Evolutionary conservation across 2,888 invertebrate genomes (phyloP).

Genomic region (Helleia helle): DNA sequence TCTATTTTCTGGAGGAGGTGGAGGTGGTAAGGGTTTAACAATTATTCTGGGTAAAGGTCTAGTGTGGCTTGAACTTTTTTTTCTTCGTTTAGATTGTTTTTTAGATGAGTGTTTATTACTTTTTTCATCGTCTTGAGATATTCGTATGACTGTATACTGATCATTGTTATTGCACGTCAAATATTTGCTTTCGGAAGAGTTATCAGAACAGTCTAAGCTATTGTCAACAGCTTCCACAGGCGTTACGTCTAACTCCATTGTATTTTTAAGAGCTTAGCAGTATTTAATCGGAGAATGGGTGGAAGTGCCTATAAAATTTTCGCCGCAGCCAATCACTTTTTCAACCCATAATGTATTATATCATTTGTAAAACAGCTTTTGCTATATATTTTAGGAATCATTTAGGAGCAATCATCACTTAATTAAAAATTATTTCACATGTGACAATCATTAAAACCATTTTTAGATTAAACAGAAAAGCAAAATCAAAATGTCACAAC

Average conservation of each 20-base stretch:
- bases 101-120: slow-evolving; percentile 85
- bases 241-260: slow-evolving; percentile 61
- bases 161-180: slow-evolving; percentile 52
- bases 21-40: slow-evolving; percentile 85
- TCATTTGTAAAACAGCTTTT: slow-evolving; percentile 23
- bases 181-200: slow-evolving; percentile 54
- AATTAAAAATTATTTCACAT: slow-evolving; percentile 15
- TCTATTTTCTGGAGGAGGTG: slow-evolving; percentile 64
- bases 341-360: slow-evolving; percentile 62
- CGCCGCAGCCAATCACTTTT: slow-evolving; percentile 58
- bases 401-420: slow-evolving; percentile 36
- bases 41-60: slow-evolving; percentile 83
- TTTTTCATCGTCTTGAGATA: slow-evolving; percentile 66
- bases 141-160: slow-evolving; percentile 58
- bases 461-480: slow-evolving; percentile 33
- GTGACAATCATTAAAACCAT: slow-evolving; percentile 30
- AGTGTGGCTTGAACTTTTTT: slow-evolving; percentile 83
- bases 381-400: slow-evolving; percentile 23
- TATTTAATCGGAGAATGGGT: slow-evolving; percentile 19
- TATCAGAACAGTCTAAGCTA: slow-evolving; percentile 55
- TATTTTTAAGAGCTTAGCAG: slow-evolving; percentile 19
- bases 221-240: slow-evolving; percentile 39
- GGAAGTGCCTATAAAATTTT: slow-evolving; percentile 37
- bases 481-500: slow-evolving; percentile 68
- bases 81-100: slow-evolving; percentile 80